Base-by-base conservation (phyloP, 2,888 invertebrate species). In the Drosophila algonquin region DNA sequence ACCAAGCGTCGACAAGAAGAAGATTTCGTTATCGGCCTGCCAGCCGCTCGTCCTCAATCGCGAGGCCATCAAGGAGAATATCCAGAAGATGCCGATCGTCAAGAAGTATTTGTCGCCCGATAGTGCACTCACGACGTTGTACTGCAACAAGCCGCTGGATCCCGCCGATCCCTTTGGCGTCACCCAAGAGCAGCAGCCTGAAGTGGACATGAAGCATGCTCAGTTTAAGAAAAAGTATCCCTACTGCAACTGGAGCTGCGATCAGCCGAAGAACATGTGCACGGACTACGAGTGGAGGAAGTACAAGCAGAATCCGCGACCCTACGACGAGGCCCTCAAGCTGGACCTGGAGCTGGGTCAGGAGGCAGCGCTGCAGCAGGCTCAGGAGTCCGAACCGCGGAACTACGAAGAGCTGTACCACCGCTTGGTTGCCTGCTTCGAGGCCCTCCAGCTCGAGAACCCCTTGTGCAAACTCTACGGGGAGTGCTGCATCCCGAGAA, bases 371-470 rank as follows among this genome's bases (percentile, higher is more conserved):
- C 8, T 40, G 1, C n/a, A 16, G 1, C 30, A n/a, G n/a, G 2
- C 12, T 0, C 27, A 8, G 16, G 16, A 56, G 0, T 53, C 63
- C 0, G 80, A 88, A 54, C 83, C 83, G 3, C 32, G 45, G 6
- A 73, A 76, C n/a, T 86, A 86, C 32, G 88, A 83, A 1, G 81
- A 88, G 12, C 64, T 88, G 0, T 83, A 80, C 52, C 1, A 32
- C 2, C 18, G 74, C 6, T 62, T 83, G n/a, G 24, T 70, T 1
- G 40, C 47, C 3, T 86, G 83, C 30, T 83, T 83, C 10, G 53
- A 72, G 14, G 59, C 67, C 14, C 30, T 44, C 12, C 1, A 10
- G 1, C 2, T 46, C 2, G 51, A 50, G 32, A 50, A 46, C 21
- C 44, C 24, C 0, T 1, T 27, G 6, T 79, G 77, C 45, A 12